Evolutionary conservation across 2,797 vertebrate genomes (phyloP).

Genomic region (Crossoptilon crossoptilon): DNA sequence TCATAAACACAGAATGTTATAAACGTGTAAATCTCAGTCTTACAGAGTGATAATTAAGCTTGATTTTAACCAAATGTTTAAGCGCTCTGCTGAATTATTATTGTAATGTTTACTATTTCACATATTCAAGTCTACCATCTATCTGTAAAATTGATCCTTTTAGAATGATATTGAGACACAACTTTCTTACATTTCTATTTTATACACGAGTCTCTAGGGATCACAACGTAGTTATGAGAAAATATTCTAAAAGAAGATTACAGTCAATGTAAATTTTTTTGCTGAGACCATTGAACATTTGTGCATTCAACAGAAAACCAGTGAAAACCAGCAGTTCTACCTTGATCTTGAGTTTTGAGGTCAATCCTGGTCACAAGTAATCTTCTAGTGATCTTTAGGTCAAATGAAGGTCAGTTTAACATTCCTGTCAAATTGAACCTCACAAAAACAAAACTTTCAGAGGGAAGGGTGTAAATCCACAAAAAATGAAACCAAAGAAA

Average conservation of each 20-base stretch:
- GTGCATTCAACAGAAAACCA: conserved; percentile 22
- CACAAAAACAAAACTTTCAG: conserved; percentile 30
- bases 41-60: not conserved
- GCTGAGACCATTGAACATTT: conserved; percentile 15
- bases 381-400: conserved; percentile 12
- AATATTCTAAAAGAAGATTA: not conserved
- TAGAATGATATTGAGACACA: not conserved
- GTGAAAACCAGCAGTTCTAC: conserved; percentile 7
- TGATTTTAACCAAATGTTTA: not conserved
- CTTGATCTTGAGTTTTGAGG: conserved; percentile 34
- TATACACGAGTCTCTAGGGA: not conserved
- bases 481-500: conserved; percentile 68
- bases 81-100: not conserved
- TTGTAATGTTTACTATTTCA: not conserved
- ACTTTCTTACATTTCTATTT: not conserved
- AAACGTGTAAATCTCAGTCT: not conserved
- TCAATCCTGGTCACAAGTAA: not conserved
- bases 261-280: not conserved
- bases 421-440: conserved; percentile 21
- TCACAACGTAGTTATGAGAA: not conserved
- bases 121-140: not conserved
- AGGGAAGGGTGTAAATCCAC: conserved; percentile 60
- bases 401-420: conserved; percentile 58
- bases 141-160: not conserved
- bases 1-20: not conserved